Evolutionary conservation across 2,888 invertebrate genomes (phyloP).

Genomic region (Conops quadrifasciatus): DNA sequence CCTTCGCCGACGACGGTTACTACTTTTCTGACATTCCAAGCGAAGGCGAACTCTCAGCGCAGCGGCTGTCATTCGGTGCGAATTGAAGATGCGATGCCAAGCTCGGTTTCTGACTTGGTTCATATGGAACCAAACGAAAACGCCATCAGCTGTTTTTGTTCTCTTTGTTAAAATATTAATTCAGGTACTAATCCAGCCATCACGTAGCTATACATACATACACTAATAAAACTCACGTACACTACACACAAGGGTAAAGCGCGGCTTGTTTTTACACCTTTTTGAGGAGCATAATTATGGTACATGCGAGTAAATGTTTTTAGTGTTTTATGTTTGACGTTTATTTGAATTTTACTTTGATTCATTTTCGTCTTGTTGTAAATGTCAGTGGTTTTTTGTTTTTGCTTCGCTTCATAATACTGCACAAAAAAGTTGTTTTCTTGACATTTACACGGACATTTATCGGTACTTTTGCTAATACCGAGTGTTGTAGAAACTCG

Average conservation of each 20-base stretch:
- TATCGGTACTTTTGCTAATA: too few relatives aligned
- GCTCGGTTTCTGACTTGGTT: not conserved
- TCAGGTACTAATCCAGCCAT: not conserved
- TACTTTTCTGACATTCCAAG: constrained; percentile 26
- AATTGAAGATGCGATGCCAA: not conserved
- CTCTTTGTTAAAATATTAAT: not conserved
- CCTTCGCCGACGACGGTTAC: constrained; percentile 1
- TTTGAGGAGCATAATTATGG: not conserved
- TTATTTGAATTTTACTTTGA: not conserved
- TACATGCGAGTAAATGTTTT: too few relatives aligned
- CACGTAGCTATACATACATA: too few relatives aligned
- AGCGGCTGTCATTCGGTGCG: not conserved
- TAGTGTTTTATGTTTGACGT: not conserved
- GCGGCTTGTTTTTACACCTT: not conserved
- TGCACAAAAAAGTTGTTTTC: too few relatives aligned
- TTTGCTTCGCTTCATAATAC: too few relatives aligned
- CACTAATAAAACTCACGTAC: too few relatives aligned
- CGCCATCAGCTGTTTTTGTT: not conserved
- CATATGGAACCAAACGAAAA: not conserved
- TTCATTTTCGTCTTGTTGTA: not conserved
- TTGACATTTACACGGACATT: too few relatives aligned
- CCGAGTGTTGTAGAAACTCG: too few relatives aligned
- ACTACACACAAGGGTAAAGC: too few relatives aligned
- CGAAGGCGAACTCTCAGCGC: not conserved
- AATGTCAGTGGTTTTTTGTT: not conserved